A percentile compares a stretch with the other conserved stretches of the same genome.
Evolutionary conservation across 2,888 invertebrate genomes (phyloP).

Genomic region (Tetragnatha montana): DNA sequence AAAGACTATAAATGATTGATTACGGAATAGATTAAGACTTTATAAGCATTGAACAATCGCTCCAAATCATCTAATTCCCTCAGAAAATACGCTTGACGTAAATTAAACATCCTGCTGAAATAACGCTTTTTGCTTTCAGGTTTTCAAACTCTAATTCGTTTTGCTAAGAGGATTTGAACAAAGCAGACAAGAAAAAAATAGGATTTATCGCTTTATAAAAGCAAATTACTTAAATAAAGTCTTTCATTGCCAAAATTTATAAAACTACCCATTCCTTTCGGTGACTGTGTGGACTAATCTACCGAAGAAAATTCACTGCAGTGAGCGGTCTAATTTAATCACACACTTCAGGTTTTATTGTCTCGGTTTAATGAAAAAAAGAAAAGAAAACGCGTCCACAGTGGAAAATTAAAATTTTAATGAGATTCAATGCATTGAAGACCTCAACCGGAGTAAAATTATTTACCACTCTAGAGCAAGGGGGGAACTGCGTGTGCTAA

Average conservation of each 20-base stretch:
- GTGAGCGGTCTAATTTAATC: slow-evolving; percentile 28
- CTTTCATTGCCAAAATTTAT: background rate
- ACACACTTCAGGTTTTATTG: slow-evolving; percentile 25
- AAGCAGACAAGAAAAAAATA: background rate
- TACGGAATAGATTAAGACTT: background rate
- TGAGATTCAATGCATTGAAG: slow-evolving; percentile 45
- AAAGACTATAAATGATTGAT: too few relatives aligned
- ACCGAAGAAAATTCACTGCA: background rate
- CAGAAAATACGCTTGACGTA: background rate
- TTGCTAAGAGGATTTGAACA: background rate
- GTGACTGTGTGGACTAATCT: background rate
- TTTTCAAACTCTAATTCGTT: background rate
- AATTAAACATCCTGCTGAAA: background rate
- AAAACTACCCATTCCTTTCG: background rate
- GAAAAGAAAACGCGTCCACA: slow-evolving; percentile 21
- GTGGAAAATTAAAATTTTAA: slow-evolving; percentile 45
- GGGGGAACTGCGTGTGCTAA: slow-evolving; percentile 1
- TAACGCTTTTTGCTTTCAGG: background rate
- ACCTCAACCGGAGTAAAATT: slow-evolving; percentile 21
- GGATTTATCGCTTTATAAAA: background rate
- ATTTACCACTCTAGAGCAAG: slow-evolving; percentile 20
- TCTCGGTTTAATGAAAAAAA: slow-evolving; percentile 28
- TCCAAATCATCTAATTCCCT: background rate
- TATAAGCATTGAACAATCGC: background rate
- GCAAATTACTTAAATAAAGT: background rate